A percentile compares a stretch with the other conserved stretches of the same genome.
These are phyloP conservation scores for Eupsittula cactorum DNA, from an alignment of 2,113 vertebrate species.

Conservation along the genomic window DNA sequence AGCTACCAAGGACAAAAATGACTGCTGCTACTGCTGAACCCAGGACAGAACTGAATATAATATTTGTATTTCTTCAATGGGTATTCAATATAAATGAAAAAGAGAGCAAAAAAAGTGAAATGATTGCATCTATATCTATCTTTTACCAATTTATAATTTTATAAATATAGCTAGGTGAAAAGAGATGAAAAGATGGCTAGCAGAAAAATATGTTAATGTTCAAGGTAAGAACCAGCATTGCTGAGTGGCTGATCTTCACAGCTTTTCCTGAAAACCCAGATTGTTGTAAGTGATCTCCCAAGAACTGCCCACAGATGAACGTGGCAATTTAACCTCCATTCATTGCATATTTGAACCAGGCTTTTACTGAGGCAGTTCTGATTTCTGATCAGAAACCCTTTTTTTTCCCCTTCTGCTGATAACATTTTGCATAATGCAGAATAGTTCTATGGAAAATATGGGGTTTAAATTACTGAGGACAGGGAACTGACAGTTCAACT, in stretches of 20 bases:
- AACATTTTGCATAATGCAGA: not conserved
- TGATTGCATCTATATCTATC: not conserved
- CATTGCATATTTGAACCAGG: not conserved
- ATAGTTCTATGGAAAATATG: not conserved
- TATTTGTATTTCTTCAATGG: not conserved
- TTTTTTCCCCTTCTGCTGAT: not conserved
- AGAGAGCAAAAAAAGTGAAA: rapidly evolving
- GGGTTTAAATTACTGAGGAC: not conserved
- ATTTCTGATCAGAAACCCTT: not conserved
- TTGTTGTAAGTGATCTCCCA: not conserved
- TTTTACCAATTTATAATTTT: not conserved
- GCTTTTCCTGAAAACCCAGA: not conserved
- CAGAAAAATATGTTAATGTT: not conserved
- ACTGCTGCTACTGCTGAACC: too few species aligned
- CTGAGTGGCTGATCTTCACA: not conserved
- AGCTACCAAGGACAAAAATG: too few species aligned
- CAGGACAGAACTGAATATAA: not conserved
- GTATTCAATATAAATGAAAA: not conserved
- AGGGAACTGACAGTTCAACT: not conserved
- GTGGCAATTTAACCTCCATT: not conserved
- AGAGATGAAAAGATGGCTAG: not conserved
- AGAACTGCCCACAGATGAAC: not conserved
- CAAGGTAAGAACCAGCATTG: not conserved
- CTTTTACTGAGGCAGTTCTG: not conserved
- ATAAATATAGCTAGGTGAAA: not conserved